phyloP scores from a whole-genome alignment of 2,113 vertebrate species.

The Bos javanicus region DNA sequence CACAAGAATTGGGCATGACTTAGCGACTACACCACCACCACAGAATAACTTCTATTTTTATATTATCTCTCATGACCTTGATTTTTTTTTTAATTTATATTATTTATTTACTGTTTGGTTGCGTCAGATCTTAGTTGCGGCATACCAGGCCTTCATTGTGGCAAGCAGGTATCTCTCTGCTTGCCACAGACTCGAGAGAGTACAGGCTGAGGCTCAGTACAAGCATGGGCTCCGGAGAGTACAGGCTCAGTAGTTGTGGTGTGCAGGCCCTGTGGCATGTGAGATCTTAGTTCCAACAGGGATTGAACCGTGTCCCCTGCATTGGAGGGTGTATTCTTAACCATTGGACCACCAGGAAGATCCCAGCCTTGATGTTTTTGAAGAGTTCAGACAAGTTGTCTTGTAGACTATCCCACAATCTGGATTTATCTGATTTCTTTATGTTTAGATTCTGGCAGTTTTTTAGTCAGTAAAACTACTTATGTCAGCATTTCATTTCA shows the following conservation, averaged over 20 bases:
- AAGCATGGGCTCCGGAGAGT: background rate
- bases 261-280: background rate
- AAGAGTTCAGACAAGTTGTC: background rate
- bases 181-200: background rate
- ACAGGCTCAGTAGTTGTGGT: background rate
- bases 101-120: background rate
- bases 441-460: background rate
- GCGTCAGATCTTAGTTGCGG: background rate
- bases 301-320: background rate
- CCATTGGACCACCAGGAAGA: background rate
- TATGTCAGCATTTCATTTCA: background rate
- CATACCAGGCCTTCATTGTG: background rate
- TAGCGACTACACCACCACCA: background rate
- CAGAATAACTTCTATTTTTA: background rate
- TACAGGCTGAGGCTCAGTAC: background rate
- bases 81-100: background rate
- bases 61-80: background rate
- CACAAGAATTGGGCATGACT: background rate
- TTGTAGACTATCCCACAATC: background rate
- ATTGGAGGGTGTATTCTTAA: background rate
- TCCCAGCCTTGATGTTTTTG: background rate
- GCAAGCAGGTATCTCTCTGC: background rate
- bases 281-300: background rate
- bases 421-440: background rate
- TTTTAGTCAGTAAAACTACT: background rate